Evolutionary conservation across 2,888 invertebrate genomes (phyloP), one percentile per base, ranked within the genome.

Genomic region (Prosopocoilus inquinatus): DNA sequence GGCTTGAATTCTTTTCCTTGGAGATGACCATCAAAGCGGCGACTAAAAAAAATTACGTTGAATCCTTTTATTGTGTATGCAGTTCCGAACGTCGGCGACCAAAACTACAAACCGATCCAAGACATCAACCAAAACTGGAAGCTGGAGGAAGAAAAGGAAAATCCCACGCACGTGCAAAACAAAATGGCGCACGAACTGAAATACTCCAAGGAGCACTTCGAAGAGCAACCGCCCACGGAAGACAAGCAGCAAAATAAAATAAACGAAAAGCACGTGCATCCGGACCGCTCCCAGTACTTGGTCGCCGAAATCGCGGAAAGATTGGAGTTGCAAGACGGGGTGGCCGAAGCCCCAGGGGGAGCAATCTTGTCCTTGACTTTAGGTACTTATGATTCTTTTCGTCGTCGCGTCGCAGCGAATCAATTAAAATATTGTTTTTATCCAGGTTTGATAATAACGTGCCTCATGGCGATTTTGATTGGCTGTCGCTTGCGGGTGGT

Each of bases 401-500:
- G 3, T 38, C 9, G 1, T 9, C 9, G 5, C 36, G 2, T 12
- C 38, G 12, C 1, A 3, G 3, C 7, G 38, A 38, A 11, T 5
- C 3, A n/a, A 34, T n/a, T 34, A 36, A 11, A 38, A 38, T 12
- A 9, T 38, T 2, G n/a, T 36, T 36, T 36, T 5, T 28, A n/a
- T 72, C 36, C 78, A 86, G 91, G 94, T 48, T 79, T 96, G 60
- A 82, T 86, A 60, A 85, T 94, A 67, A 92, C 94, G 28, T 87
- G 87, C 44, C 83, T 90, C 43, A 84, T 94, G 82, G 86, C 90
- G 46, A 84, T 90, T 55, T 79, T 95, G 69, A 87, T 92, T 63
- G 91, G 87, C 20, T 95, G 94, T 73, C 84, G 95, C 50, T 81
- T 94, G 74, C 83, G 91, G 64, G 88, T 89, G 55, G 88, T 94